A percentile compares a stretch with the other conserved stretches of the same genome.
Evolutionary conservation across 2,888 invertebrate species (phyloP).

Genomic region (Drosophila lutescens): DNA sequence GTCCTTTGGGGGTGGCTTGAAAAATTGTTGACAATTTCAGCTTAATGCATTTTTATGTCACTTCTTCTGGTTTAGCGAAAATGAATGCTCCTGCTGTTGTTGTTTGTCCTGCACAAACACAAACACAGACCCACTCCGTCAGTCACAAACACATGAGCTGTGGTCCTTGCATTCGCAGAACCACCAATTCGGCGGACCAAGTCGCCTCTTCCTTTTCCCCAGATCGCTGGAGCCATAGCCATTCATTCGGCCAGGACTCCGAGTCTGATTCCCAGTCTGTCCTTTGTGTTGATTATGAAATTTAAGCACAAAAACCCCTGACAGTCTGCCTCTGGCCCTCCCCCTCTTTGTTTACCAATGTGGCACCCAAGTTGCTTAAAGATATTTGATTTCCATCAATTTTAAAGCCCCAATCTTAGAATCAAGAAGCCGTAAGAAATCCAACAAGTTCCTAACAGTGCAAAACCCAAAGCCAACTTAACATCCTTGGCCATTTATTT

Average conservation of each 20-base stretch:
- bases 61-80: slow-evolving; percentile 45
- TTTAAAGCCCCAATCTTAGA: not conserved
- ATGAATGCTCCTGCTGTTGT: slow-evolving; percentile 46
- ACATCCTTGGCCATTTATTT: slow-evolving; percentile 71
- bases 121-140: slow-evolving; percentile 22
- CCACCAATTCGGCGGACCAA: slow-evolving; percentile 58
- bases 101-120: slow-evolving; percentile 62
- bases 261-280: slow-evolving; percentile 39
- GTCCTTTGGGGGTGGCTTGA: slow-evolving; percentile 46
- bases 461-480: slow-evolving; percentile 31
- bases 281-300: slow-evolving; percentile 79
- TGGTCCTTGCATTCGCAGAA: slow-evolving; percentile 71
- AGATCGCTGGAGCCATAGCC: slow-evolving; percentile 72
- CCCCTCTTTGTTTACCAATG: slow-evolving; percentile 23
- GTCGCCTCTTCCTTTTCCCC: slow-evolving; percentile 55
- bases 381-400: not conserved
- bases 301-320: slow-evolving; percentile 72
- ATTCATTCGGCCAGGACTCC: slow-evolving; percentile 34
- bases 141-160: slow-evolving; percentile 44
- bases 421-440: not conserved
- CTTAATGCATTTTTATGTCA: slow-evolving; percentile 77
- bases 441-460: slow-evolving; percentile 21
- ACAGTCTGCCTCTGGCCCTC: slow-evolving; percentile 44
- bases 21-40: slow-evolving; percentile 80
- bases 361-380: not conserved